Conservation (phyloP, 2,888 invertebrate species). For the Leptinotarsa rubiginosa region DNA sequence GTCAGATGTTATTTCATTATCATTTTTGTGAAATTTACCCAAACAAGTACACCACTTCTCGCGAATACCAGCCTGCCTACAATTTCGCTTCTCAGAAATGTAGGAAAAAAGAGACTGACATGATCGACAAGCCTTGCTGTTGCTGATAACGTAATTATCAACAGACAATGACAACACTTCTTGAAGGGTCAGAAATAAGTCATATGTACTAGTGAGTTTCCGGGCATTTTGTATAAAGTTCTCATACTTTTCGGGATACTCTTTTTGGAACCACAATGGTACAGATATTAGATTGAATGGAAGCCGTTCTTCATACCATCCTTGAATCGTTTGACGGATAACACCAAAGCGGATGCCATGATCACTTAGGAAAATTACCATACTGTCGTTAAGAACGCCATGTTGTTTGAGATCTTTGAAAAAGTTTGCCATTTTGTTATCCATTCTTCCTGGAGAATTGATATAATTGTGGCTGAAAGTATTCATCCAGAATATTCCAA, state of each 20-base stretch:
- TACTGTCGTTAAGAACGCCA: slow-evolving; percentile 74
- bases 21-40: slow-evolving; percentile 37
- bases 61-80: slow-evolving; percentile 71
- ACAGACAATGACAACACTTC: slow-evolving; percentile 72
- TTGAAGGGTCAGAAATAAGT: slow-evolving; percentile 79
- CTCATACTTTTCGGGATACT: slow-evolving; percentile 69
- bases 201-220: slow-evolving; percentile 80
- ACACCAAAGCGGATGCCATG: slow-evolving; percentile 84
- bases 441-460: slow-evolving; percentile 77
- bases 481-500: slow-evolving; percentile 86
- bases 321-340: slow-evolving; percentile 74
- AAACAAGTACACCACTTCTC: slow-evolving; percentile 44
- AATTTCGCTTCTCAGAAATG: slow-evolving; percentile 72
- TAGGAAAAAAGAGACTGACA: slow-evolving; percentile 75
- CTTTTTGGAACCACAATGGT: slow-evolving; percentile 73
- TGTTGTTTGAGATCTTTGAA: slow-evolving; percentile 71
- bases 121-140: slow-evolving; percentile 72
- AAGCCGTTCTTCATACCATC: slow-evolving; percentile 83
- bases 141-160: slow-evolving; percentile 53
- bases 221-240: slow-evolving; percentile 74
- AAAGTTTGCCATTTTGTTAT: slow-evolving; percentile 72
- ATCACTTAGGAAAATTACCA: slow-evolving; percentile 82
- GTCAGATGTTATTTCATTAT: slow-evolving; percentile 22
- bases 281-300: slow-evolving; percentile 79
- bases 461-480: slow-evolving; percentile 80